A percentile compares a stretch with the other conserved stretches of the same genome.
Evolutionary conservation across 2,113 vertebrate genomes (phyloP).

Genomic region (Neogobius melanostomus): DNA sequence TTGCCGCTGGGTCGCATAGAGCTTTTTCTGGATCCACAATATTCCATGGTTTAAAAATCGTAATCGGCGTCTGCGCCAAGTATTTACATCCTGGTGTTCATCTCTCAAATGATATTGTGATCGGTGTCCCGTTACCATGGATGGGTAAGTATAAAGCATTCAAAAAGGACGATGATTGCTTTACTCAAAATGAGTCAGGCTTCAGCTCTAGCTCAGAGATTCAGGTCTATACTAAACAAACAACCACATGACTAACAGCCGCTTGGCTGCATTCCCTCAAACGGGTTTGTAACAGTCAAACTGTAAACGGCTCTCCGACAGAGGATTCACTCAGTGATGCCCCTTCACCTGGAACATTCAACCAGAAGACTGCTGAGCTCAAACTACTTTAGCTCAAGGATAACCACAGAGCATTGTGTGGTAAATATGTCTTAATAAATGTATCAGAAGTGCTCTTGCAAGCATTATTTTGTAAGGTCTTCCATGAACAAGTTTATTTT

Average conservation of each 20-base stretch:
- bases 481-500: too few species aligned
- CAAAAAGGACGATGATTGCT: not conserved
- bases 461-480: too few species aligned
- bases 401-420: not conserved
- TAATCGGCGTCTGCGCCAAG: not conserved
- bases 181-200: not conserved
- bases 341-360: conserved; percentile 2
- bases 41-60: conserved; percentile 24
- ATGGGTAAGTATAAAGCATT: too few species aligned
- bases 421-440: not conserved
- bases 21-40: not conserved
- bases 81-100: conserved; percentile 39
- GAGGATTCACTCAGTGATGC: not conserved
- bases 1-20: not conserved
- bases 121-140: too few species aligned
- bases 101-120: not conserved
- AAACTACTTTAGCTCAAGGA: conserved; percentile 2
- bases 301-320: not conserved
- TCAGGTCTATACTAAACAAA: conserved; percentile 10
- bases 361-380: not conserved
- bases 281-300: conserved; percentile 41
- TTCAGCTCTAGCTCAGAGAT: not conserved
- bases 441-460: too few species aligned
- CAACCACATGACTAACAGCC: not conserved
- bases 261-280: conserved; percentile 42